Base-by-base conservation (phyloP, 2,888 invertebrate species). In the Panzeria rudis region DNA sequence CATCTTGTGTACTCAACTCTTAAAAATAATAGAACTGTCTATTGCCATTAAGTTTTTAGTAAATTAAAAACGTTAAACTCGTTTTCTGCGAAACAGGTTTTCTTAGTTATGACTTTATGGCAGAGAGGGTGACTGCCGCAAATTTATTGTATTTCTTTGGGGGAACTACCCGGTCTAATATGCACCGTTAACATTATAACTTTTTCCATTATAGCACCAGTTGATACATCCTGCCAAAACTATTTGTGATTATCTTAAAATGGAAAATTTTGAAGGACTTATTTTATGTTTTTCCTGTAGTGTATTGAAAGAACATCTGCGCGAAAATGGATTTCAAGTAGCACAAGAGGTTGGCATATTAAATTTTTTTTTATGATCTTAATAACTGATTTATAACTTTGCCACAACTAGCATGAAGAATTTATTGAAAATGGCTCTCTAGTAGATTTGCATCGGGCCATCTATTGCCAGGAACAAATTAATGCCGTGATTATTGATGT, bases 401-500 rank as follows among this genome's bases (percentile, higher is more conserved):
- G 2, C n/a, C 8, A 17, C 5, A n/a, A 56, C 0, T 15, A 90
- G 88, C 69, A 56, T 9, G 88, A 88, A 20, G 79, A 75, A 0
- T 41, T 78, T 2, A 66, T 79, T 2, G 59, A 38, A 15, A 68
- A 41, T 35, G 72, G 79, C 2, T 89, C 86, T 2, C 75, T 92
- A 17, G 62, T 82, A 0, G 91, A 92, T 72, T 82, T 92, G 38
- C 89, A 87, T 2, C 87, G 86, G 4, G 90, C 90, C 69, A 88
- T 92, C 9, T 91, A 89, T 32, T 88, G 83, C 23, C 87, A 87
- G 0, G 88, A 90, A 17, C 87, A 91, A 1, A 91, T 94, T 0
- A 92, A 93, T 76, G 94, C 94, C 0, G 93, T 94, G 1, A 87
- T 94, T 6, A 88, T 93, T 3, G 94, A 94, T 87, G 91, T 93